Evolutionary conservation across 1,140 invertebrate genomes (phyloP).

Genomic region (Bombus turneri): DNA sequence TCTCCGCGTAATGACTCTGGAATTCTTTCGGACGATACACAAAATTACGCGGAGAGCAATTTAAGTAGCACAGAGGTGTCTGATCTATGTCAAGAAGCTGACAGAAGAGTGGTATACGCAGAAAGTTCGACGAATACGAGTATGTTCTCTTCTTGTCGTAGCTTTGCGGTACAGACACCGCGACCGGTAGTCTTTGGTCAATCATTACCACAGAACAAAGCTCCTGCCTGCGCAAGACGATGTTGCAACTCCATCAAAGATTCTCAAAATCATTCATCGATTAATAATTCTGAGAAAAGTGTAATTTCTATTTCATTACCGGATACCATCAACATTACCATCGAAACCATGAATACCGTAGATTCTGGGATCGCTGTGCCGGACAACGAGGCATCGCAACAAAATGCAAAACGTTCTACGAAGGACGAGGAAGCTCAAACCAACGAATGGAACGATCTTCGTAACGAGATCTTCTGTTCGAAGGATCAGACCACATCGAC

Average conservation of each 20-base stretch:
- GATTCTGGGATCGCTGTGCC: conserved; percentile 73
- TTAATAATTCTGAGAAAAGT: conserved; percentile 60
- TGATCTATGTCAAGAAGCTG: conserved; percentile 46
- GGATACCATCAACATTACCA: conserved; percentile 75
- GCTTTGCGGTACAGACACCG: conserved; percentile 52
- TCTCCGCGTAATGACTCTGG: conserved; percentile 71
- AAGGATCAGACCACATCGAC: conserved; percentile 36
- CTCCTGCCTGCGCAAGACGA: not conserved
- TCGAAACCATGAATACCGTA: conserved; percentile 70
- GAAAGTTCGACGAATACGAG: conserved; percentile 72
- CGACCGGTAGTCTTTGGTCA: not conserved
- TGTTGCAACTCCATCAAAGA: conserved; percentile 37
- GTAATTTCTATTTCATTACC: conserved; percentile 76
- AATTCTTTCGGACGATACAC: conserved; percentile 69
- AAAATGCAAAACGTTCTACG: not conserved
- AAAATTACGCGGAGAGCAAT: conserved; percentile 70
- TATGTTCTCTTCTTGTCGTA: conserved; percentile 25
- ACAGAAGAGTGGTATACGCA: conserved; percentile 31
- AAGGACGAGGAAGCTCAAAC: conserved; percentile 70
- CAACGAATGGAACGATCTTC: conserved; percentile 43
- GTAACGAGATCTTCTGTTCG: not conserved
- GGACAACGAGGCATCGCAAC: conserved; percentile 53
- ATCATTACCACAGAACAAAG: conserved; percentile 6
- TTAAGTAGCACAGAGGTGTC: conserved; percentile 61
- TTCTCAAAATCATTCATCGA: not conserved